Conservation (phyloP, 2,888 invertebrate species). For the Oconnorella tubifera region DNA sequence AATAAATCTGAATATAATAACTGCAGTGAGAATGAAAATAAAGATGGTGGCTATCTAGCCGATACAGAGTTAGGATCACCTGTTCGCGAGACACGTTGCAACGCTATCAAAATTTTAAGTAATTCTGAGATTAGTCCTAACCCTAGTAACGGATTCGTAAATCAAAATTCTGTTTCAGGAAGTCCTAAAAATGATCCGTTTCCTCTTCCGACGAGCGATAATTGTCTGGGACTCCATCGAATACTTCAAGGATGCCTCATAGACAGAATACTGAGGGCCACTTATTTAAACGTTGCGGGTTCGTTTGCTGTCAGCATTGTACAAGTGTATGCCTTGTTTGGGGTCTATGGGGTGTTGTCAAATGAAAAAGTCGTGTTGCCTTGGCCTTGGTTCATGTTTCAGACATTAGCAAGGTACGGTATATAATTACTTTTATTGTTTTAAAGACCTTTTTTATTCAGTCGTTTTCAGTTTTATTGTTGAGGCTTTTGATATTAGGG, state of each 20-base stretch:
- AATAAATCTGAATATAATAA: too few species aligned
- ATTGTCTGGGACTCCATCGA: conserved; percentile 37
- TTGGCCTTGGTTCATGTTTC: conserved; percentile 63
- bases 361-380: conserved; percentile 50
- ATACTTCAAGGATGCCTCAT: conserved; percentile 55
- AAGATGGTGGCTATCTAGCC: conserved; percentile 38
- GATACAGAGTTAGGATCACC: conserved; percentile 38
- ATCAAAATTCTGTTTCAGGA: too few species aligned
- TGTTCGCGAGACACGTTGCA: too few species aligned
- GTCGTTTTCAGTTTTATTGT: too few species aligned
- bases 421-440: too few species aligned
- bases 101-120: too few species aligned
- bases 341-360: conserved; percentile 59
- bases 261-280: conserved; percentile 59
- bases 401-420: conserved; percentile 57
- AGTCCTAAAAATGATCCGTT: conserved; percentile 11
- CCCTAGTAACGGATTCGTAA: too few species aligned
- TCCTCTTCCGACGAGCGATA: conserved; percentile 16
- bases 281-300: conserved; percentile 60
- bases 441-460: too few species aligned
- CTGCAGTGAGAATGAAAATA: neutral
- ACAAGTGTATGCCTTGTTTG: conserved; percentile 60
- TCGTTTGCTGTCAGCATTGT: conserved; percentile 60
- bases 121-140: too few species aligned
- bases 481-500: too few species aligned